phyloP scores from a whole-genome alignment of 2,888 invertebrate genomes.

The Phortica magna region DNA sequence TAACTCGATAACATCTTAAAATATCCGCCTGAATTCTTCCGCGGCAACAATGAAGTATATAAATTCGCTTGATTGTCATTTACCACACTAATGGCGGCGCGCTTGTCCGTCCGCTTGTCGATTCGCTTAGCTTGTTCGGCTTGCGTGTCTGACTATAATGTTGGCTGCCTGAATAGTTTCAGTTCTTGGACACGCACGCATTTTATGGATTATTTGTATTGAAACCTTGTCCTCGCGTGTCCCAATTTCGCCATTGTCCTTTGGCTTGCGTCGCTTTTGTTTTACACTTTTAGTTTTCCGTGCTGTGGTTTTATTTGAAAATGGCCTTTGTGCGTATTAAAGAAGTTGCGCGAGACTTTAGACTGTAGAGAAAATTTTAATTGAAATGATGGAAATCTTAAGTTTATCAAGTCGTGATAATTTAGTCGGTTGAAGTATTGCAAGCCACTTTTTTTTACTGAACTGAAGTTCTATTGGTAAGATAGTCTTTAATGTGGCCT shows the following conservation, averaged over 20 bases:
- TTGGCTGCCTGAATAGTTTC: constrained; percentile 9
- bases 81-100: neutral
- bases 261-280: constrained; percentile 4
- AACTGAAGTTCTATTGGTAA: too few relatives aligned
- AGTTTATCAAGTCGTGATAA: too few relatives aligned
- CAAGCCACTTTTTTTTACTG: too few relatives aligned
- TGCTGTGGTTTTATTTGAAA: neutral
- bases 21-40: neutral
- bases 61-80: constrained; percentile 1
- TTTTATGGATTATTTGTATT: constrained; percentile 42
- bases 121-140: neutral
- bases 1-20: constrained; percentile 16
- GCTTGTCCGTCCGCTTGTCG: neutral
- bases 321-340: too few relatives aligned
- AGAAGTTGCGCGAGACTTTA: too few relatives aligned
- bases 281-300: neutral
- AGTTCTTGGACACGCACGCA: constrained; percentile 41
- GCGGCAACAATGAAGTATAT: neutral
- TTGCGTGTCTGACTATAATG: neutral
- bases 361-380: too few relatives aligned
- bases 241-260: constrained; percentile 27
- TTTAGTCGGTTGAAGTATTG: too few relatives aligned
- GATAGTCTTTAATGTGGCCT: too few relatives aligned
- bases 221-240: constrained; percentile 47
- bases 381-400: too few relatives aligned